Conservation (phyloP, 2,797 vertebrate genomes). For the Dryobates pubescens region DNA sequence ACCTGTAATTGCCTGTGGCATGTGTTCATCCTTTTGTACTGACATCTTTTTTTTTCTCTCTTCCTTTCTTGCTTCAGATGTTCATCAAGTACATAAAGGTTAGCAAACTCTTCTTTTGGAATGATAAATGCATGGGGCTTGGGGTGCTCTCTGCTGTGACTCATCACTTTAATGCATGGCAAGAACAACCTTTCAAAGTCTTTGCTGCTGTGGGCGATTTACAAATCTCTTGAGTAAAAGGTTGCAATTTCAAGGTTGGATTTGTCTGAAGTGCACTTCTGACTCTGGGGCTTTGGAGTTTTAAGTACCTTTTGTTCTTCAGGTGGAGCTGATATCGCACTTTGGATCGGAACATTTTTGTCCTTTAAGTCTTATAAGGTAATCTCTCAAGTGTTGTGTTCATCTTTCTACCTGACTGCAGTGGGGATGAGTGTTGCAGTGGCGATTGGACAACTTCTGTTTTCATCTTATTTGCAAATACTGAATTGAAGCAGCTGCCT, state of each 20-base stretch:
- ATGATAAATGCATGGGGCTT: constrained; percentile 75
- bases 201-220: constrained; percentile 48
- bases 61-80: constrained; percentile 95
- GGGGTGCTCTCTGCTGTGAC: constrained; percentile 65
- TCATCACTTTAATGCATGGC: constrained; percentile 80
- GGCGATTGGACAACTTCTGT: not conserved
- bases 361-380: constrained; percentile 98
- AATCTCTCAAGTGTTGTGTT: constrained; percentile 70
- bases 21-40: constrained; percentile 86
- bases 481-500: not conserved
- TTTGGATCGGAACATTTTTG: constrained; percentile 99
- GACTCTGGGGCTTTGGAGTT: not conserved
- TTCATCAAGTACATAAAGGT: constrained; percentile 99
- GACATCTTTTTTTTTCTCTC: constrained; percentile 82
- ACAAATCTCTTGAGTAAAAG: constrained; percentile 42
- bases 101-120: constrained; percentile 87
- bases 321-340: constrained; percentile 96
- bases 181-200: constrained; percentile 57
- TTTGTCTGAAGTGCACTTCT: not conserved
- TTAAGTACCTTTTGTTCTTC: constrained; percentile 55
- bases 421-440: not conserved
- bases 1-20: constrained; percentile 84
- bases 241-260: not conserved
- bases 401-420: not conserved
- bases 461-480: not conserved